phyloP scores from a whole-genome alignment of 1,140 invertebrate genomes.

The Solenopsis invicta region DNA sequence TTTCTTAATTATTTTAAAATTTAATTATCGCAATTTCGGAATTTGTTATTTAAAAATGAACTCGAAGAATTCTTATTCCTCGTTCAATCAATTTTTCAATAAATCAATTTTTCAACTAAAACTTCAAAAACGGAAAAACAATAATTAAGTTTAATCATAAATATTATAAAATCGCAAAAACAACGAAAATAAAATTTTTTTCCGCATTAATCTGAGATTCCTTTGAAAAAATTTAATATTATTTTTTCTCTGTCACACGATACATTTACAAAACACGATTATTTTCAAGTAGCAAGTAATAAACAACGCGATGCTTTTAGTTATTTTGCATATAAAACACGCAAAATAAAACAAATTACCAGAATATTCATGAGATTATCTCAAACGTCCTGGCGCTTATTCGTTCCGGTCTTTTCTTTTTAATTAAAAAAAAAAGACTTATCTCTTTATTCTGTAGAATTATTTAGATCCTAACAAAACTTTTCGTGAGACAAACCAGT shows the following conservation, averaged over 20 bases:
- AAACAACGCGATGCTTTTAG: conserved; percentile 1
- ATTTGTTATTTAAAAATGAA: background rate
- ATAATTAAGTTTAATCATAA: background rate
- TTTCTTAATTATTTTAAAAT: background rate
- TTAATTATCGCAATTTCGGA: background rate
- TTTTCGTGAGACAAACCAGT: conserved; percentile 19
- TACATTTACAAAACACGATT: background rate
- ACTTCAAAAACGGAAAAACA: background rate
- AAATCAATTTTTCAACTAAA: too few species aligned
- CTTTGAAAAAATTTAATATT: too few species aligned
- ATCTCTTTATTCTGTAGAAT: background rate
- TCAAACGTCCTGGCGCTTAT: conserved; percentile 29
- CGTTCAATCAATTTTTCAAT: background rate
- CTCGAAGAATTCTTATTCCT: background rate
- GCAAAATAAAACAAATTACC: conserved; percentile 45
- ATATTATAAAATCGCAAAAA: background rate
- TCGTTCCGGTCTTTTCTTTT: background rate
- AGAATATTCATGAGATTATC: conserved; percentile 67
- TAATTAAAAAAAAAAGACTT: conserved; percentile 24
- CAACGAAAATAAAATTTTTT: background rate
- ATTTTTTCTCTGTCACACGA: background rate
- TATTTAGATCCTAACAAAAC: conserved; percentile 1
- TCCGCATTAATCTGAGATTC: too few species aligned
- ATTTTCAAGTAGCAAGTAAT: conserved; percentile 32
- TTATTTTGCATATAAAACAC: conserved; percentile 46